A percentile compares a stretch with the other conserved stretches of the same genome.
Evolutionary conservation across 1,140 invertebrate genomes (phyloP).

Genomic region (Drosophila bocki): DNA sequence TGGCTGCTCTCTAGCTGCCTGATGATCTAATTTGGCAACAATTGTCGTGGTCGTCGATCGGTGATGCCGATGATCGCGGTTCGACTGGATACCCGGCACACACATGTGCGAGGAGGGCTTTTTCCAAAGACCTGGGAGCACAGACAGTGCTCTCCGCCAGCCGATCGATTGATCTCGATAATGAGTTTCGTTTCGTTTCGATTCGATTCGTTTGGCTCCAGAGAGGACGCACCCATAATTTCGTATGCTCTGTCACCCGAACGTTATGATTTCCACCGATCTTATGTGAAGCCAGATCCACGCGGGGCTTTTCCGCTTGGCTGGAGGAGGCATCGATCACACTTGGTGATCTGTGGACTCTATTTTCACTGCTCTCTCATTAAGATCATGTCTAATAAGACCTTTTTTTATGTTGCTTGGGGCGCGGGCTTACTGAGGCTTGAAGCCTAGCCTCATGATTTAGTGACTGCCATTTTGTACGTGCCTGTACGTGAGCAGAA

Average conservation of each 20-base stretch:
- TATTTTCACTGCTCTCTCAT: conserved; percentile 68
- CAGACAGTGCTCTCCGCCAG: conserved; percentile 43
- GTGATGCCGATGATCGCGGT: conserved; percentile 36
- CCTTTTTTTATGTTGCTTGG: conserved; percentile 44
- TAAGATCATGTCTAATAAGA: conserved; percentile 75
- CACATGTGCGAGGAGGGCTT: conserved; percentile 41
- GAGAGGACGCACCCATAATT: conserved; percentile 76
- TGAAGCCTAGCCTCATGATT: conserved; percentile 62
- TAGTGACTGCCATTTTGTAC: conserved; percentile 80
- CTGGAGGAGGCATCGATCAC: conserved; percentile 48
- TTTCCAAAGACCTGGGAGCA: conserved; percentile 24
- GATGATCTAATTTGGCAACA: conserved; percentile 85
- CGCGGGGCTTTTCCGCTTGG: conserved; percentile 42
- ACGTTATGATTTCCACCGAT: conserved; percentile 45
- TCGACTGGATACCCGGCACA: conserved; percentile 32
- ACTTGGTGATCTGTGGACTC: conserved; percentile 49
- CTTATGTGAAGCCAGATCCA: background rate
- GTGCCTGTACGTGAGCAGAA: conserved; percentile 68
- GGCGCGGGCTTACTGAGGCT: conserved; percentile 50
- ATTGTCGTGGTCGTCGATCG: conserved; percentile 77
- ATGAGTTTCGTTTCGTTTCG: conserved; percentile 71
- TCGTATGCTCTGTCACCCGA: conserved; percentile 52
- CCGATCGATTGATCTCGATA: conserved; percentile 84
- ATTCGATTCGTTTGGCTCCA: conserved; percentile 41
- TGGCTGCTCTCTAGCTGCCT: conserved; percentile 49